Percentiles rank a stretch among this genome's conserved stretches.
Evolutionary conservation across 2,113 vertebrate genomes (phyloP).

Genomic region (Sander lucioperca): DNA sequence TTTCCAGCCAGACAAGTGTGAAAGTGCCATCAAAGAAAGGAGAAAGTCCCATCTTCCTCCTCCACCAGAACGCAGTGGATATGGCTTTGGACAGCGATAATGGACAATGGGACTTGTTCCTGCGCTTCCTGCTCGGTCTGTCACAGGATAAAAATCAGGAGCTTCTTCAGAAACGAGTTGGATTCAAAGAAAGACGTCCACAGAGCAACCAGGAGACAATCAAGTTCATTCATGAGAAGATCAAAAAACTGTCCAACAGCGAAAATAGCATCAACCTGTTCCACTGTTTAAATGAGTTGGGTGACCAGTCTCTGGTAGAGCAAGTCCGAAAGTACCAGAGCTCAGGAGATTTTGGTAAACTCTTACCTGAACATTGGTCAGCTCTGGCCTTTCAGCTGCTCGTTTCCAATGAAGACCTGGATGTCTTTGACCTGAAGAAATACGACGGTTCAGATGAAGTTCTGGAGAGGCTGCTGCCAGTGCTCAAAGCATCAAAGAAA

Average conservation of each 20-base stretch:
- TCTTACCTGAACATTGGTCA: too few relatives aligned
- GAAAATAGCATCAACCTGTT: constrained; percentile 44
- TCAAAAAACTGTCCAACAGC: background rate
- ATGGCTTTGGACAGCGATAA: background rate
- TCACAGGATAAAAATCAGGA: constrained; percentile 27
- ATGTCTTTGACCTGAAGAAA: too few relatives aligned
- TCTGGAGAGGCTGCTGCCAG: too few relatives aligned
- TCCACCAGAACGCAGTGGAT: constrained; percentile 7
- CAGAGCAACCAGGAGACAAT: constrained; percentile 11
- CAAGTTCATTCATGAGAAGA: constrained; percentile 19
- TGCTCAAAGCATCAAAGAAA: too few relatives aligned
- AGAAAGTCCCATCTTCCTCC: background rate
- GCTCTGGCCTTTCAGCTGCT: too few relatives aligned
- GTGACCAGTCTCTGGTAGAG: constrained; percentile 1
- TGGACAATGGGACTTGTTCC: constrained; percentile 47
- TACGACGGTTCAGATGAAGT: too few relatives aligned
- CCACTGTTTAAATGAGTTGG: constrained; percentile 48
- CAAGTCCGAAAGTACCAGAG: too few relatives aligned
- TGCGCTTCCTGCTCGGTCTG: constrained; percentile 49
- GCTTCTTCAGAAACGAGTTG: constrained; percentile 12
- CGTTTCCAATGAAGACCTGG: too few relatives aligned
- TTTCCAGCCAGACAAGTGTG: background rate
- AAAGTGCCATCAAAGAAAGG: background rate
- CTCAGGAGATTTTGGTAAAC: too few relatives aligned
- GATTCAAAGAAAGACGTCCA: background rate